Evolutionary conservation across 2,113 vertebrate genomes (phyloP), one percentile per base, ranked within the genome.

Genomic region (Percina caprodes): DNA sequence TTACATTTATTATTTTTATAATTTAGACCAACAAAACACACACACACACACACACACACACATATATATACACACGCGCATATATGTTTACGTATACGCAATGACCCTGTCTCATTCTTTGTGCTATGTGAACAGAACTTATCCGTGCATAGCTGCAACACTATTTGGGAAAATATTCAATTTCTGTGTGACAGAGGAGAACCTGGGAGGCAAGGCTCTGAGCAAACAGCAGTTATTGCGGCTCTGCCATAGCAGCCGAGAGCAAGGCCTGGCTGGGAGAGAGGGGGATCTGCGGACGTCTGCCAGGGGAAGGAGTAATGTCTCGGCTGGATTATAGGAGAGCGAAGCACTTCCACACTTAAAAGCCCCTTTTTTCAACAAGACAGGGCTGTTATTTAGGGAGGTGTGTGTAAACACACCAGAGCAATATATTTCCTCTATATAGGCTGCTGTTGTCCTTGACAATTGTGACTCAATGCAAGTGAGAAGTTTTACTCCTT

Each of bases 301-400:
- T 95, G 94, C 94, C 93, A 93, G 90, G 91, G 95, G 92, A 95
- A 92, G 89, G 80, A 94, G 92, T 90, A 83, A 89, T 90, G 94
- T 94, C 94, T 95, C 92, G 85, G 87, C 90, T 91, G 93, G 94
- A 93, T 95, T 96, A 94, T 86, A 93, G 86, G 82, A 90, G 91
- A 92, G 91, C 62, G 75, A 79, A 79, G 91, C 91, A 92, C 94
- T 89, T 93, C 87, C 90, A 92, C 90, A 80, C 88, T 94, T 94
- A 92, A 94, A 95, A 95, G 87, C 86, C 90, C 90, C 84, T 83
- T 93, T 93, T 86, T 94, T 93, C 88, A 92, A 92, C 89, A 82
- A 92, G 92, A 93, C 92, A 89, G 88, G 91, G 88, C 91, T 94
- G 92, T 94, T 93, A 94, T 95, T 95, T 94, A 88, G 89, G 89